Percentiles rank a stretch among this genome's conserved stretches.
These are phyloP conservation scores for Trachelus stipa DNA, from an alignment of 2,888 invertebrate species.

Conservation along the genomic window DNA sequence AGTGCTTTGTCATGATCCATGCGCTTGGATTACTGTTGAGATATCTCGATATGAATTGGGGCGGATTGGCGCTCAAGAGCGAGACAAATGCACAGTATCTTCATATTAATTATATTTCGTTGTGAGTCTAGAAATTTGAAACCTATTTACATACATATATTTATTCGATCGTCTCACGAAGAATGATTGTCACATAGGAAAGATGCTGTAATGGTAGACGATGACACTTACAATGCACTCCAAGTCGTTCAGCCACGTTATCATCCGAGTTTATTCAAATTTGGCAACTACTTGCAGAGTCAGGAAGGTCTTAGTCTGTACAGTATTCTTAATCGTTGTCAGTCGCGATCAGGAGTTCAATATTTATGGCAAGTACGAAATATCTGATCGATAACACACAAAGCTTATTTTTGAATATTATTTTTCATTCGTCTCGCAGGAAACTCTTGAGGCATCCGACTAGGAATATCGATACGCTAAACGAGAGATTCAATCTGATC, in stretches of 20 bases:
- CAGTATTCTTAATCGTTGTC: conserved; percentile 78
- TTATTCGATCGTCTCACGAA: neutral
- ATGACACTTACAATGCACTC: conserved; percentile 78
- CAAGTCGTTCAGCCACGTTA: conserved; percentile 80
- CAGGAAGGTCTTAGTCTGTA: conserved; percentile 82
- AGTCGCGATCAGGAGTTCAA: conserved; percentile 76
- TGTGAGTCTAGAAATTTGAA: conserved; percentile 68
- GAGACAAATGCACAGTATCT: conserved; percentile 69
- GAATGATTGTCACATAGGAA: conserved; percentile 65
- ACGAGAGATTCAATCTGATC: conserved; percentile 77
- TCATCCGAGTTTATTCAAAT: conserved; percentile 82
- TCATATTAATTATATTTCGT: conserved; percentile 71
- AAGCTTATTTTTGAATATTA: neutral
- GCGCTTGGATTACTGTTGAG: conserved; percentile 79
- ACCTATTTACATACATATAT: neutral
- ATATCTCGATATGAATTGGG: conserved; percentile 78
- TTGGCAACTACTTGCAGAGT: conserved; percentile 70
- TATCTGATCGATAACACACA: neutral
- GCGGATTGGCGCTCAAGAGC: conserved; percentile 68
- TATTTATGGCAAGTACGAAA: conserved; percentile 70
- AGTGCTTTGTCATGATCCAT: conserved; percentile 73
- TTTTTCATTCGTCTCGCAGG: conserved; percentile 63
- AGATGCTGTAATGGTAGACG: conserved; percentile 78
- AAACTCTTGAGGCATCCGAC: conserved; percentile 79
- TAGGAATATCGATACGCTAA: conserved; percentile 71